Conservation (phyloP, 1,140 invertebrate genomes). For the Pachyrhynchus sulphureomaculatus region DNA sequence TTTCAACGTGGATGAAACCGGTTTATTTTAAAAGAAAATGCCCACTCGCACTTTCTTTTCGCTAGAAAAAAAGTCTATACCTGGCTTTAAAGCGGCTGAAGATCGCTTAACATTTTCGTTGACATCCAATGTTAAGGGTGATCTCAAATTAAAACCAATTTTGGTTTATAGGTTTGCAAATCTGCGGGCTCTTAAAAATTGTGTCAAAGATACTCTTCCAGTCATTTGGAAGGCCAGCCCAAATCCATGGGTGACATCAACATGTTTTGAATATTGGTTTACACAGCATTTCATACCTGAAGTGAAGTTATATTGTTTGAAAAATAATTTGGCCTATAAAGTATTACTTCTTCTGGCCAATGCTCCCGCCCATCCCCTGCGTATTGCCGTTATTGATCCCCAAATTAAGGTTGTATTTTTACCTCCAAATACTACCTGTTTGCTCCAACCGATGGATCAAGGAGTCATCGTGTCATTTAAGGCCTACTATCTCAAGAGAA, state of each 20-base stretch:
- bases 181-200: conserved; percentile 32
- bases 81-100: conserved; percentile 53
- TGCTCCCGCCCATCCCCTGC: too few species aligned
- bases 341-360: conserved; percentile 52
- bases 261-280: conserved; percentile 28
- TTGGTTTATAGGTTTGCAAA: too few species aligned
- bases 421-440: conserved; percentile 41
- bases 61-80: conserved; percentile 47
- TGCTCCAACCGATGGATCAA: conserved; percentile 50
- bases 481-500: conserved; percentile 43
- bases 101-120: conserved; percentile 40
- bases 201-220: conserved; percentile 21
- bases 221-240: conserved; percentile 26
- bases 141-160: too few species aligned
- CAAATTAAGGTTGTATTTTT: too few species aligned
- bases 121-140: too few species aligned
- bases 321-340: conserved; percentile 29
- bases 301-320: too few species aligned
- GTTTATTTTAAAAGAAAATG: conserved; percentile 30
- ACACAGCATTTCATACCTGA: too few species aligned
- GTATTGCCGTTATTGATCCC: conserved; percentile 18
- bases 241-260: conserved; percentile 14
- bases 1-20: conserved; percentile 33
- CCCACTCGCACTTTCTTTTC: conserved; percentile 50
- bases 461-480: too few species aligned